These are phyloP conservation scores for Neomonachus schauinslandi DNA, from an alignment of 2,113 vertebrate species.

Conservation along the genomic window DNA sequence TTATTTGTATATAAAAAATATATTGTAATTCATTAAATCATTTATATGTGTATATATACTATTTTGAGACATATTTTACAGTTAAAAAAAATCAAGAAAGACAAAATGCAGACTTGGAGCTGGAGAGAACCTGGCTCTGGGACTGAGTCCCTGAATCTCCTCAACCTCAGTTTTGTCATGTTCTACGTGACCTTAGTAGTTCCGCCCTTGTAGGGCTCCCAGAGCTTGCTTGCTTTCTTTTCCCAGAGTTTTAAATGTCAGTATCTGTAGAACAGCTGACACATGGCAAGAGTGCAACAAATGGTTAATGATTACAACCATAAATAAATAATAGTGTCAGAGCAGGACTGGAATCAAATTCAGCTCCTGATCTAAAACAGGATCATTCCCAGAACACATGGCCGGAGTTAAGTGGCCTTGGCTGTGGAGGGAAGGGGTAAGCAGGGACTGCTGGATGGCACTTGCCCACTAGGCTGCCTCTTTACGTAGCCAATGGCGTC, in stretches of 20 bases:
- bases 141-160: neutral
- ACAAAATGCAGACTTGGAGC: neutral
- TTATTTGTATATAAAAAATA: neutral
- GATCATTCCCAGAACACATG: neutral
- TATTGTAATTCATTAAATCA: neutral
- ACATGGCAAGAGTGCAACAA: neutral
- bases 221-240: neutral
- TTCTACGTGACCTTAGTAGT: neutral
- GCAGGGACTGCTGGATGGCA: neutral
- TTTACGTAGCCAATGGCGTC: fast-evolving
- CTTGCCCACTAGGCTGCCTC: neutral
- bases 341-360: neutral
- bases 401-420: neutral
- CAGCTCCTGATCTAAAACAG: neutral
- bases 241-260: neutral
- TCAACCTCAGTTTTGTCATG: neutral
- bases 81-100: neutral
- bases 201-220: neutral
- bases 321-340: neutral
- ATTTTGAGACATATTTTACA: neutral
- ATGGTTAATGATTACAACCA: neutral
- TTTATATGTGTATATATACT: neutral
- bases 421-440: neutral
- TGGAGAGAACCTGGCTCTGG: neutral
- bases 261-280: neutral